Evolutionary conservation across 2,113 vertebrate species (phyloP).

Genomic region (Poeciliopsis occidentalis): DNA sequence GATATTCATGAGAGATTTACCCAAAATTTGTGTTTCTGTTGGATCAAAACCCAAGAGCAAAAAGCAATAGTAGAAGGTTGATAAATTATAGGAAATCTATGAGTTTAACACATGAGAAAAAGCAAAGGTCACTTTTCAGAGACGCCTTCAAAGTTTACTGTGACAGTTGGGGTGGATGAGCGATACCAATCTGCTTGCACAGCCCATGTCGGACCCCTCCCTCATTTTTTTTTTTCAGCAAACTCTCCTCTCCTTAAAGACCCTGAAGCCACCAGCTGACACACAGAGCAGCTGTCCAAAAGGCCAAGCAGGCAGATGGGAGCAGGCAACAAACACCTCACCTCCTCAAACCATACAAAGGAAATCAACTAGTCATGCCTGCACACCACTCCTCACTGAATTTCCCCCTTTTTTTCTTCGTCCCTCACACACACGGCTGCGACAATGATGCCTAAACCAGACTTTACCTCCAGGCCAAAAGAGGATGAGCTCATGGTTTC

Average conservation of each 20-base stretch:
- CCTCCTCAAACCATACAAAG: slow-evolving; percentile 28
- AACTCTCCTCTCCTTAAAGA: slow-evolving; percentile 44
- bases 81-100: slow-evolving; percentile 50
- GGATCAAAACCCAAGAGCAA: slow-evolving; percentile 1
- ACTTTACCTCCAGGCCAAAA: slow-evolving; percentile 66
- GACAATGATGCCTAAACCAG: slow-evolving; percentile 75
- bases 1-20: slow-evolving; percentile 19
- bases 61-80: slow-evolving; percentile 28
- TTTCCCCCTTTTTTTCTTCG: neutral
- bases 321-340: slow-evolving; percentile 52
- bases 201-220: slow-evolving; percentile 58
- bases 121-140: neutral
- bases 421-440: slow-evolving; percentile 34
- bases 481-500: slow-evolving; percentile 78
- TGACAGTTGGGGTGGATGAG: slow-evolving; percentile 40
- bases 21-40: slow-evolving; percentile 4
- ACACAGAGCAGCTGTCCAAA: slow-evolving; percentile 78
- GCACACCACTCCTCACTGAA: slow-evolving; percentile 4
- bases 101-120: neutral
- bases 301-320: slow-evolving; percentile 62
- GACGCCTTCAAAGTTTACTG: slow-evolving; percentile 32
- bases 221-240: slow-evolving; percentile 58
- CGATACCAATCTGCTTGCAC: slow-evolving; percentile 46
- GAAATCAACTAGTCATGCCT: slow-evolving; percentile 4
- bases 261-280: slow-evolving; percentile 80